Evolutionary conservation across 2,797 vertebrate genomes (phyloP), one percentile per base, ranked within the genome.

Genomic region (Loris lydekkerianus): DNA sequence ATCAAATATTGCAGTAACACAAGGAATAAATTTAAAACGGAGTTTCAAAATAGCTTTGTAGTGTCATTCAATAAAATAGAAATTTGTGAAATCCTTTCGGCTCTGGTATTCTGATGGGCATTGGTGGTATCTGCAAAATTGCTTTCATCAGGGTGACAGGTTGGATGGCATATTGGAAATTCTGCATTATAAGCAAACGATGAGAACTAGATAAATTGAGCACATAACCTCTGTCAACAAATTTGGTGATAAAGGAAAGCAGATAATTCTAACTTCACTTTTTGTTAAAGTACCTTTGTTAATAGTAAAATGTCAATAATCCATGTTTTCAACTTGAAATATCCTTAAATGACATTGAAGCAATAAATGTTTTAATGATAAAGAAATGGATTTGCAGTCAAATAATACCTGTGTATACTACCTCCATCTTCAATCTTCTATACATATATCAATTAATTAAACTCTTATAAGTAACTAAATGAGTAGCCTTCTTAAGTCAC

Each of bases 381-480:
- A 94, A 95, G 10, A 5, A 80, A 61, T 83, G 1, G 4, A 85
- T 83, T 88, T 86, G 14, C 23, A 94, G 27, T 69, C 60, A 92
- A 93, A 92, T 86, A 77, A 18, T 69, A 75, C 49, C 43, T 88
- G 40, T 84, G 1, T 34, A 73, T 76, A 73, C 9, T 46, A 0
- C 7, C 0, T 65, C 63, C 80, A 89, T 40, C 18, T 9, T 86
- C 63, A 14, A 72, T 67, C 10, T 92, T 70, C 49, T 93, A 61
- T 95, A 94, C 87, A 96, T 92, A 93, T 89, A 96, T 93, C 34
- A 96, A 27, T 84, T 69, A 87, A 20, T 63, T 40, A 93, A 86
- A 56, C 15, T 49, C 13, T 69, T 91, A 11, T 29, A 95, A 61
- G 29, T 87, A 81, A 92, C 69, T 84, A 72, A 65, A 27, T 92